Evolutionary conservation across 30 jellyfish, hydroid and myxozoan species (phyloP), one percentile per base, ranked within the genome.

Genomic region (Pelagia noctiluca): DNA sequence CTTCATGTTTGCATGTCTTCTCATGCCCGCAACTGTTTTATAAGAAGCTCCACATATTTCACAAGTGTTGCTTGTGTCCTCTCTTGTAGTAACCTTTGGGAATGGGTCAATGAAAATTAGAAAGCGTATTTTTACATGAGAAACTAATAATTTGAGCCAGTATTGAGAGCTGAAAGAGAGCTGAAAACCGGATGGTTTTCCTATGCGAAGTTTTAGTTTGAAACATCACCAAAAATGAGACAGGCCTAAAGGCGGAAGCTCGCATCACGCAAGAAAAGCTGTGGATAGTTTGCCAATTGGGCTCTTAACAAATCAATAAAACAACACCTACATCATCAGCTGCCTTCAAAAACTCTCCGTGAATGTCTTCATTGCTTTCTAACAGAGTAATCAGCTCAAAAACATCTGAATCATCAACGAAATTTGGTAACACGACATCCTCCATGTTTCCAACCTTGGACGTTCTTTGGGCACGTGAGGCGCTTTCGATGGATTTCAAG

Each of bases 391-490:
- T 52, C 26, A 52, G 16, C 30, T 52, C 2, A 2, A 52, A 19
- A 52, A 52, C 21, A 30, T 30, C 21, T 30, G 16, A 25, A 52
- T 52, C 68, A 30, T 52, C 68, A 52, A 52, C 68, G 21, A 52
- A 52, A 30, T 30, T 52, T 10, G 26, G 68, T 52, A 30, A 10
- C 21, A 52, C 21, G 30, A 52, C 16, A 52, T 52, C 68, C 68
- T 52, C 68, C 68, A 52, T 52, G 26, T 10, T 10, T 10, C 16
- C 68, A 25, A 30, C 68, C 68, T 19, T 52, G 68, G 68, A 52
- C 68, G 68, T 52, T 8, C 68, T 52, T 52, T 52, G 68, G 68
- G 16, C 57, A 42, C 57, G 57, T 42, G 57, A 42, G 12, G 16
- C 57, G 21, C 21, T 52, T 52, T 30, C 7, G 16, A 19, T 25